Evolutionary conservation across 2,113 vertebrate species (phyloP).

Genomic region (Gnathonemus longibarbis): DNA sequence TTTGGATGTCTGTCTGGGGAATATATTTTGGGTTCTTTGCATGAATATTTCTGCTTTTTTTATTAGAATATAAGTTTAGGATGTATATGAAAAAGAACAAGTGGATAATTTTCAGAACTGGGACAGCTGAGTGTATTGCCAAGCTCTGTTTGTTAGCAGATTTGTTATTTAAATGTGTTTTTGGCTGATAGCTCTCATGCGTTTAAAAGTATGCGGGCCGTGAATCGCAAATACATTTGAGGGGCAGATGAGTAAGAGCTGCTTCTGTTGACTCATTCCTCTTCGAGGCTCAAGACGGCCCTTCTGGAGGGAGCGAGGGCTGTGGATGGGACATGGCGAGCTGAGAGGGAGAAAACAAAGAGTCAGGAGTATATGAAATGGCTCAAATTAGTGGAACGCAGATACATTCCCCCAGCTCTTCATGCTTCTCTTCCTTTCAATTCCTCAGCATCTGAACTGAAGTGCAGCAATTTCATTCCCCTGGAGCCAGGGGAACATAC

Average conservation of each 20-base stretch:
- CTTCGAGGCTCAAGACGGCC: background rate
- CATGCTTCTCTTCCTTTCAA: background rate
- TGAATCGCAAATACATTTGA: background rate
- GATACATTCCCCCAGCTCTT: background rate
- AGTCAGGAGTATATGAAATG: background rate
- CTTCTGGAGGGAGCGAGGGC: background rate
- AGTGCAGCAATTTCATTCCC: background rate
- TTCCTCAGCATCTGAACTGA: background rate
- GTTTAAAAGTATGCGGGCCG: background rate
- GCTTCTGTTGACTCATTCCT: background rate
- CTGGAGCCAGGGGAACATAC: background rate
- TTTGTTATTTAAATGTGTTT: conserved; percentile 13
- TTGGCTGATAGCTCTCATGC: conserved; percentile 10
- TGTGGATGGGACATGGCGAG: background rate
- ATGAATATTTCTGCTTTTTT: background rate
- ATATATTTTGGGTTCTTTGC: background rate
- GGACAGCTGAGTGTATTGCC: background rate
- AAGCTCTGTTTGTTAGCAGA: background rate
- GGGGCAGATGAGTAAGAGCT: background rate
- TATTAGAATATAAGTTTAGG: background rate
- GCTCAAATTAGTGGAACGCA: background rate
- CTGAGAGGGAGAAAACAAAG: background rate
- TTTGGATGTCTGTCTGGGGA: background rate
- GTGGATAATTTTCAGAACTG: background rate
- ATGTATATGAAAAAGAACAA: too few species aligned